Conservation (phyloP, 1,140 invertebrate genomes). For the Lucilia cuprina region DNA sequence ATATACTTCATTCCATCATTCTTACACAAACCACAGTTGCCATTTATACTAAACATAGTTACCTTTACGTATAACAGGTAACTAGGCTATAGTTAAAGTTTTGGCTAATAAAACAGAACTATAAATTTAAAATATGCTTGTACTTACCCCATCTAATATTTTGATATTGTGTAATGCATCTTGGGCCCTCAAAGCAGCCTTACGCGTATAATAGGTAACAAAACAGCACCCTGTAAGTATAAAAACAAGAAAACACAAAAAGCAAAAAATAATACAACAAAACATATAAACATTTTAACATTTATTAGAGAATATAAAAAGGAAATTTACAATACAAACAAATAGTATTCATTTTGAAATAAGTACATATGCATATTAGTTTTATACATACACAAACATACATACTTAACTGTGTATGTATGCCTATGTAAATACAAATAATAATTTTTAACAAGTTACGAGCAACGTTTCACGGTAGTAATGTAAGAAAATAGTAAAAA, state of each 20-base stretch:
- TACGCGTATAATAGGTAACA: constrained; percentile 98
- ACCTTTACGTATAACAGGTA: too few species aligned
- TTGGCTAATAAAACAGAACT: neutral
- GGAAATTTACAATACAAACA: neutral
- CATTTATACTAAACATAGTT: too few species aligned
- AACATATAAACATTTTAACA: constrained; percentile 14
- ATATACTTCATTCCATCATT: neutral
- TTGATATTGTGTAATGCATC: constrained; percentile 99
- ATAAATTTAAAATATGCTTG: neutral
- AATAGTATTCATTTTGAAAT: too few species aligned
- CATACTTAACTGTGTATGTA: too few species aligned
- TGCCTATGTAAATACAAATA: too few species aligned
- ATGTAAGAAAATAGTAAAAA: too few species aligned
- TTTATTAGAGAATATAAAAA: neutral
- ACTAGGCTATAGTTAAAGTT: neutral
- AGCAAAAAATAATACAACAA: constrained; percentile 50
- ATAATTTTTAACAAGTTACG: too few species aligned
- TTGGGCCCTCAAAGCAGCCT: constrained; percentile 96
- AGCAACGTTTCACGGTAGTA: too few species aligned
- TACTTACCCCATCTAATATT: constrained; percentile 95
- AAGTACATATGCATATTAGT: too few species aligned
- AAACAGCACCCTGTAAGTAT: constrained; percentile 97
- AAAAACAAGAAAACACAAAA: constrained; percentile 46
- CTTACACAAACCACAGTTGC: too few species aligned
- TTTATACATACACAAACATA: too few species aligned